Evolutionary conservation across 2,888 invertebrate genomes (phyloP).

Genomic region (Eupithecia tripunctaria): DNA sequence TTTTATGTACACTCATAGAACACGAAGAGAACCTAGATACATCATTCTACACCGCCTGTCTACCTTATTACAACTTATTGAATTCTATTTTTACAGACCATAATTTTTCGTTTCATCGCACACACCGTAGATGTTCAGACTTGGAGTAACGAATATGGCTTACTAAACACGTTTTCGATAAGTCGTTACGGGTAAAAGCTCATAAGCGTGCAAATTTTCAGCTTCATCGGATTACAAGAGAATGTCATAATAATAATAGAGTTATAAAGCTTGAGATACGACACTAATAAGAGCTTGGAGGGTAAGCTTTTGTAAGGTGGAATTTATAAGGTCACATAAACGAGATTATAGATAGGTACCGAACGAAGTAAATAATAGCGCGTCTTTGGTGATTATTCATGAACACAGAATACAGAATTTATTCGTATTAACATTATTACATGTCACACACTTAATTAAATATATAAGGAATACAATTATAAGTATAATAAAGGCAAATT

Average conservation of each 20-base stretch:
- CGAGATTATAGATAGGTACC: neutral
- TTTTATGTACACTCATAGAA: too few relatives aligned
- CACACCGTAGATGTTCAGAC: conserved; percentile 1
- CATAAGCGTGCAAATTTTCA: conserved; percentile 16
- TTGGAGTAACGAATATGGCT: conserved; percentile 8
- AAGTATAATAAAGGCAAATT: too few relatives aligned
- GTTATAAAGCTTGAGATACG: conserved; percentile 13
- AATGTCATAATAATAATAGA: conserved; percentile 17
- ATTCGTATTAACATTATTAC: too few relatives aligned
- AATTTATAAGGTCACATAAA: neutral
- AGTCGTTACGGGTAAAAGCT: conserved; percentile 12
- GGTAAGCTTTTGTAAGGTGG: neutral
- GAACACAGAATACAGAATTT: too few relatives aligned
- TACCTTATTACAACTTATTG: neutral
- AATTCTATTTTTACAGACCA: neutral
- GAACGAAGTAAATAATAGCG: neutral
- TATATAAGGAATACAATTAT: too few relatives aligned
- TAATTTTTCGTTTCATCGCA: conserved; percentile 4
- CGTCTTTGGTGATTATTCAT: neutral
- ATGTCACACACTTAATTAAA: too few relatives aligned
- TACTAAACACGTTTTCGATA: conserved; percentile 15
- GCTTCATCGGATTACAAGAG: conserved; percentile 18
- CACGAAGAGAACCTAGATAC: too few relatives aligned
- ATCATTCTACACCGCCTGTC: neutral
- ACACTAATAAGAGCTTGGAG: conserved; percentile 9